phyloP scores from a whole-genome alignment of 35 echinoderm and acorn worm genomes.

The Acanthaster planci region DNA sequence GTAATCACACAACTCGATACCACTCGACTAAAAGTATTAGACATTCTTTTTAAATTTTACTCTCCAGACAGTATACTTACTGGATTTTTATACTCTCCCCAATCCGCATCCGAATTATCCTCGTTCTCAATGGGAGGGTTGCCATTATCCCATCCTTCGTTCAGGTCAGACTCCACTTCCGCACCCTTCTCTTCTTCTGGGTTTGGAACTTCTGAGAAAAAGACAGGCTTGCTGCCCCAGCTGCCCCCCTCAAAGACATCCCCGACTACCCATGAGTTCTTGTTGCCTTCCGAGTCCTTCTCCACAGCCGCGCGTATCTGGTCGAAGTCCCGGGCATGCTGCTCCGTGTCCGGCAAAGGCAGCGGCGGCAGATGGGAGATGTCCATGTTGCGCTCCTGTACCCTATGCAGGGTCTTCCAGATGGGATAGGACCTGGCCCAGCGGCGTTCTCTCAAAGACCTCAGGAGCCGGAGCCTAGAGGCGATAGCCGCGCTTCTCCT shows the following conservation, averaged over 20 bases:
- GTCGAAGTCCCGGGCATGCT: too few relatives aligned
- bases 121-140: neutral
- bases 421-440: neutral
- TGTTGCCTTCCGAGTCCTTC: neutral
- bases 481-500: neutral
- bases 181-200: neutral
- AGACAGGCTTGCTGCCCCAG: neutral
- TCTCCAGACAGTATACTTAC: too few relatives aligned
- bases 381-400: slow-evolving; percentile 14
- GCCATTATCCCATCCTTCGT: neutral
- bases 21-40: too few relatives aligned
- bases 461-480: neutral
- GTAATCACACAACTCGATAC: too few relatives aligned
- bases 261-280: neutral
- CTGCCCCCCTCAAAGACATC: neutral
- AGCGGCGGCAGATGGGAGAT: neutral
- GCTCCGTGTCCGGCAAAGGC: neutral
- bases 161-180: neutral
- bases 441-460: neutral
- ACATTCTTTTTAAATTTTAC: too few relatives aligned
- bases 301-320: neutral
- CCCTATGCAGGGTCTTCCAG: slow-evolving; percentile 7
- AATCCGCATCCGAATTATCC: neutral
- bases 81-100: neutral
- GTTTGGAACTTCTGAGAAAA: neutral